Base-by-base conservation (phyloP, 2,888 invertebrate genomes). In the Loripinus fragilis region DNA sequence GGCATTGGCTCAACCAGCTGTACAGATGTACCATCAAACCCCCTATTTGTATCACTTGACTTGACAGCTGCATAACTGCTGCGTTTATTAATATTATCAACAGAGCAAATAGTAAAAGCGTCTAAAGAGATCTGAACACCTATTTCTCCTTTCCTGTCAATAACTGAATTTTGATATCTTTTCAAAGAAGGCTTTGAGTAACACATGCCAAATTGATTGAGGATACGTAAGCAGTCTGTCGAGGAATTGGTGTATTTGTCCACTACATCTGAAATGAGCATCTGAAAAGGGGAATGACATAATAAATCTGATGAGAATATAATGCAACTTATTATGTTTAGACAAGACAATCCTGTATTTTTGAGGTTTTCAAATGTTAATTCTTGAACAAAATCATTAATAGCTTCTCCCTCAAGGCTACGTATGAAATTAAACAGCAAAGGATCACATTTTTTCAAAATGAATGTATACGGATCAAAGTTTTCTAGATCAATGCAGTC, bases 41-140 rank as follows among this genome's bases (percentile, higher is more conserved):
- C n/a, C n/a, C n/a, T n/a, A n/a, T n/a, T n/a, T n/a, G n/a, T 50
- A 50, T 50, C 50, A 50, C 50, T 50, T 50, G 50, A 15, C 20
- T 50, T 50, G 5, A 50, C 50, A 50, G 5, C 5, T 5, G 50
- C 50, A 50, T 50, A 50, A 20, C 50, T 50, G 20, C 50, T 50
- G 10, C 50, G 8, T 50, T 50, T 50, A 23, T 50, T 50, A 20
- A 50, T 50, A 50, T 50, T 50, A 50, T 50, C 50, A 17, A 50
- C 50, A 17, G 50, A 50, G 50, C 50, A 50, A 50, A 50, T 23
- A 17, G 50, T 50, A 20, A 50, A 50, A 50, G 50, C 10, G 5
- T 12, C 20, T 7, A 20, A 20, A 12, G 50, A 50, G 5, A 50
- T 12, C 23, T 50, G 50, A 50, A 23, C 50, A 50, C 50, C 50